Conservation (phyloP, 1,140 invertebrate species). For the Scaptomyza montana region DNA sequence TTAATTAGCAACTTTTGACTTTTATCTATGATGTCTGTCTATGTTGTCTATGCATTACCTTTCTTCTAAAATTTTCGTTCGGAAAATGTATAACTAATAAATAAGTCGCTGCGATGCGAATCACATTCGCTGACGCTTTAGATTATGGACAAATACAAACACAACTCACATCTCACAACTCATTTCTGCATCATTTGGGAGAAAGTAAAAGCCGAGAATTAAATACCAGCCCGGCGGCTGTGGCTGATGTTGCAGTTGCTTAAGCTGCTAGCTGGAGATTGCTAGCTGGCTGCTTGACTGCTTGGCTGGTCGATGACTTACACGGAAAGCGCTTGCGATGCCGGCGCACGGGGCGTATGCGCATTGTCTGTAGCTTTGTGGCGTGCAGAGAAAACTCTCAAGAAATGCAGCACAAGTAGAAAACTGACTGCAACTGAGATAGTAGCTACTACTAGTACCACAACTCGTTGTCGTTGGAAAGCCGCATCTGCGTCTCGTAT, state of each 20-base stretch:
- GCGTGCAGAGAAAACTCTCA: slow-evolving; percentile 56
- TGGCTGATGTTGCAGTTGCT: slow-evolving; percentile 12
- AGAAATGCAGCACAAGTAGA: slow-evolving; percentile 66
- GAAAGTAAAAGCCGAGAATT: slow-evolving; percentile 81
- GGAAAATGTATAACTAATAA: slow-evolving; percentile 69
- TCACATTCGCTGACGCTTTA: slow-evolving; percentile 38
- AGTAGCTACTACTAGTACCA: background rate
- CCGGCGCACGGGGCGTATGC: slow-evolving; percentile 70
- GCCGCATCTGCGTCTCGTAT: slow-evolving; percentile 50
- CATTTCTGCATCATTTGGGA: slow-evolving; percentile 80
- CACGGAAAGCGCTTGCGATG: slow-evolving; percentile 42
- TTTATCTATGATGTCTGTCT: slow-evolving; percentile 14
- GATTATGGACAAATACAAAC: slow-evolving; percentile 38
- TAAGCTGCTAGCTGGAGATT: too few species aligned
- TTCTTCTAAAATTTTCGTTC: slow-evolving; percentile 65
- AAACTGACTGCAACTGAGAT: slow-evolving; percentile 49
- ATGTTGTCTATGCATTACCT: slow-evolving; percentile 37
- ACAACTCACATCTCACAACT: slow-evolving; percentile 1
- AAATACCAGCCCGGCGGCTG: slow-evolving; percentile 52
- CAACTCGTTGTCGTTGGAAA: slow-evolving; percentile 44
- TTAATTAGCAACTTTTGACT: slow-evolving; percentile 73
- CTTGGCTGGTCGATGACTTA: slow-evolving; percentile 74
- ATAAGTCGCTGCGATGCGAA: slow-evolving; percentile 6
- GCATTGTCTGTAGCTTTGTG: slow-evolving; percentile 51
- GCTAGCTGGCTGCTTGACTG: slow-evolving; percentile 4